phyloP scores from a whole-genome alignment of 2,113 vertebrate genomes.

The Myrmophylax atrothorax region DNA sequence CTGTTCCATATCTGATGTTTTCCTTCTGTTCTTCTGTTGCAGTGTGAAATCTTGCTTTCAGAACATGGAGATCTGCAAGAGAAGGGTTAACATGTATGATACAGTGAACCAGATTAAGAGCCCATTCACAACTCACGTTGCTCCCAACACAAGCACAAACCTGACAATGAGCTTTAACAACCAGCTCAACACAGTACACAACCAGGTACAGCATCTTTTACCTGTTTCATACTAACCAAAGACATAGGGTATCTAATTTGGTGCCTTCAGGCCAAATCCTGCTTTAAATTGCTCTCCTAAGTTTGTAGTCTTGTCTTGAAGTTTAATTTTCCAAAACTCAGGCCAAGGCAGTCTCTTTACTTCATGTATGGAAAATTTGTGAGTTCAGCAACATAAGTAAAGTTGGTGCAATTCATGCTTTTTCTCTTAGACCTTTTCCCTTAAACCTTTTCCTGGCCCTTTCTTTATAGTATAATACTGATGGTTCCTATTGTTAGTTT shows the following conservation, averaged over 20 bases:
- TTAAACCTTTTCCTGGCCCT: not conserved
- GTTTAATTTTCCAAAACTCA: not conserved
- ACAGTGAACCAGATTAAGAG: conserved; percentile 91
- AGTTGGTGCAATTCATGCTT: not conserved
- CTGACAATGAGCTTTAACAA: conserved; percentile 98
- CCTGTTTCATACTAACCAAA: not conserved
- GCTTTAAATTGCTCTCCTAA: not conserved
- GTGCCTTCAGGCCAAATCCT: not conserved
- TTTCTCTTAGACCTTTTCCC: not conserved
- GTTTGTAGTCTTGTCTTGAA: not conserved
- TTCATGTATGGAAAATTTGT: not conserved
- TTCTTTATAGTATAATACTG: not conserved
- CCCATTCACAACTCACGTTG: conserved; percentile 86
- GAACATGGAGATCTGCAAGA: conserved; percentile 98
- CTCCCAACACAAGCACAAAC: conserved; percentile 92
- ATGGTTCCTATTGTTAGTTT: not conserved
- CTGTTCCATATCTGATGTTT: not conserved
- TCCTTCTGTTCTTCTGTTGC: conserved; percentile 21
- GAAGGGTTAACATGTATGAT: conserved; percentile 92
- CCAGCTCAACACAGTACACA: conserved; percentile 92
- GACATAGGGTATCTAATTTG: not conserved
- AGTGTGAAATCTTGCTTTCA: conserved; percentile 99
- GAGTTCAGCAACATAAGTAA: not conserved
- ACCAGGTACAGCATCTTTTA: conserved; percentile 80
- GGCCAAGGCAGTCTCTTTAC: not conserved